A percentile compares a stretch with the other conserved stretches of the same genome.
These are phyloP conservation scores for Crenichthys baileyi DNA, from an alignment of 2,797 vertebrate species.

Conservation along the genomic window DNA sequence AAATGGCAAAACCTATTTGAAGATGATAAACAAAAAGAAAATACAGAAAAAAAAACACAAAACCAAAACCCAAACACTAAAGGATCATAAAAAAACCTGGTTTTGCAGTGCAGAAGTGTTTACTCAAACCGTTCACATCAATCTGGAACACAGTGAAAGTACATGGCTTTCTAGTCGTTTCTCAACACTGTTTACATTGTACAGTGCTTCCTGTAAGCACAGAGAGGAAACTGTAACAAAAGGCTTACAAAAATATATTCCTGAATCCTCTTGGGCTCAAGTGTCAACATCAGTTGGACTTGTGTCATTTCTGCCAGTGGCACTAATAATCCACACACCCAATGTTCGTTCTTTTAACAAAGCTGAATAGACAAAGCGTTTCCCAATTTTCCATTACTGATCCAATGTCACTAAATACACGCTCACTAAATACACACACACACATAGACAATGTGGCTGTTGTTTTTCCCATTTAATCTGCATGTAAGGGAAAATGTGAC, in stretches of 20 bases:
- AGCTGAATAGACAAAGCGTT: conserved; percentile 42
- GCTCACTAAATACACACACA: conserved; percentile 8
- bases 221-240: conserved; percentile 28
- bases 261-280: neutral
- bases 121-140: conserved; percentile 4
- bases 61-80: too few species aligned
- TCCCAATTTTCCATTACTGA: conserved; percentile 35
- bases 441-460: conserved; percentile 9
- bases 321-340: conserved; percentile 14
- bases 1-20: too few species aligned
- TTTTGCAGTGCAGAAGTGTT: neutral
- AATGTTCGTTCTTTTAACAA: conserved; percentile 54
- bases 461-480: conserved; percentile 23
- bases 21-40: too few species aligned
- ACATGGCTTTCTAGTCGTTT: neutral
- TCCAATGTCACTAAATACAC: conserved; percentile 22
- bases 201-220: conserved; percentile 1
- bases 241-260: conserved; percentile 36
- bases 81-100: neutral
- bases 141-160: neutral
- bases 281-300: conserved; percentile 34
- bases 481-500: conserved; percentile 27
- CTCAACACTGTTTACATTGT: neutral
- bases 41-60: too few species aligned
- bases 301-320: conserved; percentile 32